These are phyloP conservation scores for Sclerurus mexicanus DNA, from an alignment of 2,113 vertebrate genomes.

Conservation along the genomic window DNA sequence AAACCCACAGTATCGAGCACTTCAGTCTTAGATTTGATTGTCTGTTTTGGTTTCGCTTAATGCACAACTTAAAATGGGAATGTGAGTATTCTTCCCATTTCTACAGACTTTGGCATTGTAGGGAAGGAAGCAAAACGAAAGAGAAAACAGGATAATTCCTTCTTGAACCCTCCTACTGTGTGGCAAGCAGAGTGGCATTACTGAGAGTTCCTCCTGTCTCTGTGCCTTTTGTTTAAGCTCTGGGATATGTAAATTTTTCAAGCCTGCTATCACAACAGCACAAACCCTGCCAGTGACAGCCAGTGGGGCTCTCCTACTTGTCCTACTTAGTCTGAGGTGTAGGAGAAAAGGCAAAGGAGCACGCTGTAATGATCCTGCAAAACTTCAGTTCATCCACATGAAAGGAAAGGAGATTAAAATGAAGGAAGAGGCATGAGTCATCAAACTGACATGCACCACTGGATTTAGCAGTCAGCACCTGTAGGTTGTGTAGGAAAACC, in stretches of 20 bases:
- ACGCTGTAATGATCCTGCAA: not conserved
- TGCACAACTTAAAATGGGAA: not conserved
- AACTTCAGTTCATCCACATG: not conserved
- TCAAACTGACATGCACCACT: not conserved
- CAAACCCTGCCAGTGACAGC: not conserved
- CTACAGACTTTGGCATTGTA: not conserved
- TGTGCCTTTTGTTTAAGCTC: not conserved
- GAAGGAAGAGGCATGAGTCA: not conserved
- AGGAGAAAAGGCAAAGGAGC: not conserved
- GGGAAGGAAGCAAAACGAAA: not conserved
- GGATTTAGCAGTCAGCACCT: not conserved
- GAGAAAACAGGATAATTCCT: not conserved
- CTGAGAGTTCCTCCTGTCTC: not conserved
- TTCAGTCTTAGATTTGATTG: not conserved
- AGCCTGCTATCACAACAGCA: not conserved
- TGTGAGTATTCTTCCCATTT: not conserved
- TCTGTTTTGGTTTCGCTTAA: not conserved
- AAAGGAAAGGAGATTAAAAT: conserved; percentile 32
- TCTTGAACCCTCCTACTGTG: not conserved
- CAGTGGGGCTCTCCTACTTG: not conserved
- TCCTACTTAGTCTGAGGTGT: not conserved
- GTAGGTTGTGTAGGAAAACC: not conserved
- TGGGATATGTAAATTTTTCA: not conserved
- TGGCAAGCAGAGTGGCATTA: not conserved
- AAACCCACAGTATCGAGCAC: not conserved